Base-by-base conservation (phyloP, 2,113 vertebrate genomes). In the Thunnus maccoyii region DNA sequence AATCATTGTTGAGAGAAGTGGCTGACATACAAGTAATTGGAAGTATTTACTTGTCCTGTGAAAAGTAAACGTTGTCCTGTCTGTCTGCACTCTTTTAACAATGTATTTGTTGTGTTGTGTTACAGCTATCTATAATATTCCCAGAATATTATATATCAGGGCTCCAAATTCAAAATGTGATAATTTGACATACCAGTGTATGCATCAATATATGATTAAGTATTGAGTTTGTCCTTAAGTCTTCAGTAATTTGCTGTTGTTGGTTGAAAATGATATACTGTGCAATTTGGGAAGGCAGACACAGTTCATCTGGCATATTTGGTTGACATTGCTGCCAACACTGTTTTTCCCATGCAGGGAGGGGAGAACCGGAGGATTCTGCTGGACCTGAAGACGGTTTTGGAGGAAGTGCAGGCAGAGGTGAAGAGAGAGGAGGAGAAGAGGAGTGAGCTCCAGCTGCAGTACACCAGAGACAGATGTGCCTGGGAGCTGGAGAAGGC, bases 401-500 rank as follows among this genome's bases (percentile, higher is more conserved):
- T 96, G 87, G 90, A 97, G 82, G 65, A 93, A 50, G 73, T 94
- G 90, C 91, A 95, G 93, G 69, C 62, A 55, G 88, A 96, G 68
- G 92, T 96, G 81, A 95, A 91, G 89, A 88, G 71, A 78, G 93
- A 95, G 78, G 93, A 94, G 70, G 88, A 93, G 89, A 95, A 92
- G 89, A 90, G 92, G 85, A 92, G 68, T 2, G 92, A 91, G 17
- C 93, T 96, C 12, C 93, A 91, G 80, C 90, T 94, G 91, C 95
- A 93, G 84, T 95, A 94, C 87, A 95, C 91, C 32, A 91, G 86
- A 89, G 93, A 94, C 86, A 92, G 89, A 67, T 89, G 90, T 79
- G 91, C 92, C 18, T 95, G 95, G 95, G 93, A 96, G 25, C 79
- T 93, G 84, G 95, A 96, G 90, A 93, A 89, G 86, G 87, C 92